These are phyloP conservation scores for Stichopus horrens DNA, from an alignment of 53 echinoderm and acorn worm species.

Conservation along the genomic window DNA sequence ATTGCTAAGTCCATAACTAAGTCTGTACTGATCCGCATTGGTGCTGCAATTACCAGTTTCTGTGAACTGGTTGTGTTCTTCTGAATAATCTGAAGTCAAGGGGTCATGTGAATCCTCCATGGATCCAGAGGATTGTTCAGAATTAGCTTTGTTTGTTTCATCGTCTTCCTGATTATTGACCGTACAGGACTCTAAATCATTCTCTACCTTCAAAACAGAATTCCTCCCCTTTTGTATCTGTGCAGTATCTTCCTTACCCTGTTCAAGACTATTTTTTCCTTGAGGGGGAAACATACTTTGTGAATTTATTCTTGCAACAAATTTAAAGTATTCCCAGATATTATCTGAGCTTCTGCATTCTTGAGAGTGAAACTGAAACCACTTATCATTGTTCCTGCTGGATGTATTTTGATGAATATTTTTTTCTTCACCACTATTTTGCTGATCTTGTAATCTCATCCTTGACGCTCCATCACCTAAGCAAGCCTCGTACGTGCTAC, in stretches of 20 bases:
- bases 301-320: neutral
- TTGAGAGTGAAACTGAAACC: neutral
- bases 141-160: neutral
- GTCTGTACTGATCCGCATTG: neutral
- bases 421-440: too few relatives aligned
- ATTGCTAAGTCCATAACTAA: neutral
- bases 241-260: neutral
- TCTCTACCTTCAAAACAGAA: neutral
- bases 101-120: neutral
- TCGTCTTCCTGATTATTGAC: neutral
- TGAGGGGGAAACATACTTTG: neutral
- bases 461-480: too few relatives aligned
- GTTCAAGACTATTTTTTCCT: neutral
- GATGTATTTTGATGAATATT: too few relatives aligned
- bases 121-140: neutral
- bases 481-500: too few relatives aligned
- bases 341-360: constrained; percentile 1
- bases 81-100: neutral
- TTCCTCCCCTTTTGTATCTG: neutral
- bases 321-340: constrained; percentile 35
- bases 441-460: too few relatives aligned
- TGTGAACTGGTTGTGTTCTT: neutral
- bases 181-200: neutral
- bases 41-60: neutral
- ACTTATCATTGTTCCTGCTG: too few relatives aligned